phyloP scores from a whole-genome alignment of 2,113 vertebrate genomes.

The Takifugu flavidus region DNA sequence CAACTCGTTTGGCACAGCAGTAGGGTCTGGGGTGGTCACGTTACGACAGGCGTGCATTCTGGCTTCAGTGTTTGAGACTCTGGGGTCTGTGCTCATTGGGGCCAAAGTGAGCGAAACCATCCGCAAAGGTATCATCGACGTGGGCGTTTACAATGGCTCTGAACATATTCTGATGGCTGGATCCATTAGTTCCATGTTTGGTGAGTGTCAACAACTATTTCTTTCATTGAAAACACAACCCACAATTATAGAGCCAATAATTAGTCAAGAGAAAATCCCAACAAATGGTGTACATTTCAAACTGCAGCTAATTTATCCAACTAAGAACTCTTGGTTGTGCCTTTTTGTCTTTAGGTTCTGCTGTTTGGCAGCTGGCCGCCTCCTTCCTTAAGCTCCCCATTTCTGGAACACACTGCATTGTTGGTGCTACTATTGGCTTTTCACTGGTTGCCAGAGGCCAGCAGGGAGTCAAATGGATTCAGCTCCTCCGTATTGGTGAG shows the following conservation, averaged over 20 bases:
- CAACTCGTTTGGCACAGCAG: constrained; percentile 96
- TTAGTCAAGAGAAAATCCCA: too few species aligned
- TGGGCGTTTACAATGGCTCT: constrained; percentile 79
- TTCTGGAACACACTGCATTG: constrained; percentile 97
- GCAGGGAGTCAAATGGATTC: constrained; percentile 85
- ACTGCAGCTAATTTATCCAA: too few species aligned
- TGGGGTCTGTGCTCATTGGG: constrained; percentile 91
- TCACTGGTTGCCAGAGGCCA: constrained; percentile 87
- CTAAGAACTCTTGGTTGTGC: background rate
- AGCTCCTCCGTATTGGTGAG: constrained; percentile 92
- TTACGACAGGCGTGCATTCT: constrained; percentile 89
- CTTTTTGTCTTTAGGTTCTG: constrained; percentile 80
- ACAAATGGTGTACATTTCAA: too few species aligned
- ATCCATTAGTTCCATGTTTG: constrained; percentile 88
- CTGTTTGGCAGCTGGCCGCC: constrained; percentile 93
- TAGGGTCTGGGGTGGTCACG: constrained; percentile 94
- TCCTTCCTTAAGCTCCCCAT: constrained; percentile 97
- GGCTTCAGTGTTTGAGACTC: constrained; percentile 90
- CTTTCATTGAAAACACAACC: background rate
- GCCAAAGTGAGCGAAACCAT: constrained; percentile 98
- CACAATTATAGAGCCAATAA: background rate
- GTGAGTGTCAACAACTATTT: constrained; percentile 73
- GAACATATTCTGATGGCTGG: constrained; percentile 83
- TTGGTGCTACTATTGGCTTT: constrained; percentile 96
- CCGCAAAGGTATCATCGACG: constrained; percentile 89